Base-by-base conservation (phyloP, 2,113 vertebrate species). In the Corythornis cristatus region DNA sequence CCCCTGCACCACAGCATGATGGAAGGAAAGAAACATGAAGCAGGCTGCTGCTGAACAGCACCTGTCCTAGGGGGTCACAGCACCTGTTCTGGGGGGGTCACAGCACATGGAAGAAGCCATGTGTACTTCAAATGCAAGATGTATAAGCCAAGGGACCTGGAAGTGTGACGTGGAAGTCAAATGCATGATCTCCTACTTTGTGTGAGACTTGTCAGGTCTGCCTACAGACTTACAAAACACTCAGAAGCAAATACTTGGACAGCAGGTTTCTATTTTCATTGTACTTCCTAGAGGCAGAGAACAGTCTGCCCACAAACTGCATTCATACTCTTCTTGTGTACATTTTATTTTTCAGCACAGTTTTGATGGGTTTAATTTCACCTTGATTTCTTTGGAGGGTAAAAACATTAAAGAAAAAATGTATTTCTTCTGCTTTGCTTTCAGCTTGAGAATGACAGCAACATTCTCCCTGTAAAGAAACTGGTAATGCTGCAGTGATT, bases 341-440 rank as follows among this genome's bases (percentile, higher is more conserved):
- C 88, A 93, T 67, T 76, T 77, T 72, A 76, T 83, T 93, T 91
- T 86, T 87, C 91, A 77, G 93, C 56, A 83, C 64, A 60, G 95
- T 78, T 83, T 76, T 89, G 86, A 95, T 86, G 74, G 76, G 80
- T 87, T 88, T 81, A 87, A 87, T 93, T 96, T 96, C 95, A 92
- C 96, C 96, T 96, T 96, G 96, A 96, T 95, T 96, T 97, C 97
- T 96, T 97, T 70, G 20, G 94, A 88, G 92, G 67, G 86, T 66
- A 90, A 96, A 91, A 97, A 86, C 71, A 92, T 93, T 90, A 95
- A 29, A 61, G 87, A 66, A 65, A 90, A 95, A 56, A 92, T 50
- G 81, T 60, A 85, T 94, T 89, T 90, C 54, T 81, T 67, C 73
- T 80, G 78, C 79, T 66, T 71, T 79, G 86, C 84, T 81, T 94